Evolutionary conservation across 2,113 vertebrate species (phyloP), one percentile per base, ranked within the genome.

Genomic region (Shinisaurus crocodilurus): DNA sequence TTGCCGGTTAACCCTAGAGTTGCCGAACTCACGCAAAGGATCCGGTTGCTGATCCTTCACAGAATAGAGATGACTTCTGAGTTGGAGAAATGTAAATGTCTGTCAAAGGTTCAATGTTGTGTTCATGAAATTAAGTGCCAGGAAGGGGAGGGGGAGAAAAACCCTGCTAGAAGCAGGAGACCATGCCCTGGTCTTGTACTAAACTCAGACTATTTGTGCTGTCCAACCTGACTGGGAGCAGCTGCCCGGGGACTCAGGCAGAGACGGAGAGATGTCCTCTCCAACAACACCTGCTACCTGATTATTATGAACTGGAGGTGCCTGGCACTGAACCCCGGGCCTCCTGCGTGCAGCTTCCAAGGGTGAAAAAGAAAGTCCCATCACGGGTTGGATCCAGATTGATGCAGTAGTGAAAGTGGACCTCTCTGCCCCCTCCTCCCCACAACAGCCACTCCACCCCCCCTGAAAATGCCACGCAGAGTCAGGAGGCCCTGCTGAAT

Each of bases 61-160:
- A 86, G 87, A 94, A 96, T 96, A 94, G 96, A 95, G 96, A 92
- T 16, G 6, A 48, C 82, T 95, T 90, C 94, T 48, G 90, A 86
- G 93, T 92, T 65, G 92, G 45, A 23, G 27, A 63, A 88, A 86
- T 81, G 88, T 90, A 91, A 93, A 95, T 96, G 96, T 85, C 83
- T 88, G 92, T 88, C 89, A 93, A 88, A 57, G 85, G 81, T 88
- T 96, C 76, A 0, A 81, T 95, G 92, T 70, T 91, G 69, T 0
- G 74, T 91, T 92, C 90, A 90, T 95, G 90, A 92, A 94, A 87
- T 93, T 84, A 90, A 60, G 43, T 27, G 7, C 25, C 40, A 32
- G 29, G 43, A 25, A 57, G 34, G 27, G n/a, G 5, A 23, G 7
- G 34, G 43, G 34, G 16, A 81, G 1, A 45, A 60, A 63, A 77